phyloP scores from a whole-genome alignment of 2,888 invertebrate species.

The Phragmatobia fuliginosa region DNA sequence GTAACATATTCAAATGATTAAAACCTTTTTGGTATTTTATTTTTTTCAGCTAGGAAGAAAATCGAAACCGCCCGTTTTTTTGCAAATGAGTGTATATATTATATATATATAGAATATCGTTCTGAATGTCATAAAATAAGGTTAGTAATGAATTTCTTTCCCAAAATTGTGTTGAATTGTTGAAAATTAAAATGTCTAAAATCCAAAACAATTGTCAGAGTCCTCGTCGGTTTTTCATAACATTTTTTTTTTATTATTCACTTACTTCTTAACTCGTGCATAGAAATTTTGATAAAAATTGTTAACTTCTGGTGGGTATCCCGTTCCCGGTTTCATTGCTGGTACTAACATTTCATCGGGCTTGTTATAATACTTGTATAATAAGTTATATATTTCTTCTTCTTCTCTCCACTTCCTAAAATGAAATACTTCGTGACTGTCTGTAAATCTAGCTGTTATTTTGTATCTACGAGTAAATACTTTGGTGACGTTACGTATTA shows the following conservation, averaged over 20 bases:
- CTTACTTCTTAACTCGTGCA: conserved; percentile 67
- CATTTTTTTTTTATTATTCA: background rate
- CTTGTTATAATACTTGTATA: conserved; percentile 77
- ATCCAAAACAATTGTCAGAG: background rate
- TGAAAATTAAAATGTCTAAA: background rate
- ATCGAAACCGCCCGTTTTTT: no score
- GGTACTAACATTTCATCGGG: conserved; percentile 80
- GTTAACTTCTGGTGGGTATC: conserved; percentile 65
- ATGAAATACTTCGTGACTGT: background rate
- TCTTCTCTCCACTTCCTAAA: conserved; percentile 76
- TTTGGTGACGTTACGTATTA: background rate
- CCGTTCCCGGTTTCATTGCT: conserved; percentile 68
- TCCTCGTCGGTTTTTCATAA: background rate
- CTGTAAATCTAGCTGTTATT: background rate
- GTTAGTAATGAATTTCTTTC: no score
- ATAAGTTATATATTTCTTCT: conserved; percentile 73
- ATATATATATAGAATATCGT: no score
- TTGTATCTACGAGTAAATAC: background rate
- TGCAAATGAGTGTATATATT: no score
- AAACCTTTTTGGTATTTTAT: no score
- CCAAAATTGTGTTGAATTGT: no score
- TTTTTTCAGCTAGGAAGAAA: no score
- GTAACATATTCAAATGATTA: no score
- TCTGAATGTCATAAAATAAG: background rate
- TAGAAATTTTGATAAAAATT: conserved; percentile 67